Conservation (phyloP, 2,888 invertebrate genomes). For the Drosophila vallismaia region DNA sequence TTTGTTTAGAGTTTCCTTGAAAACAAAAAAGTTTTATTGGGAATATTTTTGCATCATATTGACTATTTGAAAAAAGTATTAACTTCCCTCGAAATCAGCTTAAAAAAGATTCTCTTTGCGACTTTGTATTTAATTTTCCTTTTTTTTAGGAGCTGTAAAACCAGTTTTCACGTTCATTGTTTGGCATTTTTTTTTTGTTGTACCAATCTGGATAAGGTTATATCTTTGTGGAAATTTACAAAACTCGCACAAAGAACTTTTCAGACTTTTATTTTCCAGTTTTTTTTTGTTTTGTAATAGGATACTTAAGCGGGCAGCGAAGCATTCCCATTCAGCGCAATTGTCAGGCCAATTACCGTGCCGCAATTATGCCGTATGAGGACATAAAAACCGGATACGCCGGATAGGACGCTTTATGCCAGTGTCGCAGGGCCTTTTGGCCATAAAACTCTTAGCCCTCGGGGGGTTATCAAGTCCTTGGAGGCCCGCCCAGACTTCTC, state of each 20-base stretch:
- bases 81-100: neutral
- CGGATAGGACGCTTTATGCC: conserved; percentile 34
- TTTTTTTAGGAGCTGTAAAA: conserved; percentile 3
- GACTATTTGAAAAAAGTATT: neutral
- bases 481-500: conserved; percentile 13
- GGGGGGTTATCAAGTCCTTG: conserved; percentile 37
- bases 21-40: too few relatives aligned
- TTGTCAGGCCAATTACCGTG: conserved; percentile 75
- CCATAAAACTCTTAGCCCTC: conserved; percentile 70
- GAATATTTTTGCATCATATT: neutral
- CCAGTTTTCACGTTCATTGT: conserved; percentile 25
- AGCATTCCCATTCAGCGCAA: conserved; percentile 67
- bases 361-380: conserved; percentile 77
- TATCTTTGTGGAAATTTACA: conserved; percentile 11
- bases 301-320: conserved; percentile 70
- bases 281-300: conserved; percentile 44
- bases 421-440: conserved; percentile 50
- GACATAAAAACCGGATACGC: conserved; percentile 55
- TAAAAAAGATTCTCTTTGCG: neutral
- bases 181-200: conserved; percentile 8
- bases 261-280: conserved; percentile 8
- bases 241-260: conserved; percentile 26
- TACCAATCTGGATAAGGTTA: conserved; percentile 21
- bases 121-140: conserved; percentile 1
- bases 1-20: neutral